phyloP scores from a whole-genome alignment of 2,797 vertebrate species.

The Enteromius argenteus region DNA sequence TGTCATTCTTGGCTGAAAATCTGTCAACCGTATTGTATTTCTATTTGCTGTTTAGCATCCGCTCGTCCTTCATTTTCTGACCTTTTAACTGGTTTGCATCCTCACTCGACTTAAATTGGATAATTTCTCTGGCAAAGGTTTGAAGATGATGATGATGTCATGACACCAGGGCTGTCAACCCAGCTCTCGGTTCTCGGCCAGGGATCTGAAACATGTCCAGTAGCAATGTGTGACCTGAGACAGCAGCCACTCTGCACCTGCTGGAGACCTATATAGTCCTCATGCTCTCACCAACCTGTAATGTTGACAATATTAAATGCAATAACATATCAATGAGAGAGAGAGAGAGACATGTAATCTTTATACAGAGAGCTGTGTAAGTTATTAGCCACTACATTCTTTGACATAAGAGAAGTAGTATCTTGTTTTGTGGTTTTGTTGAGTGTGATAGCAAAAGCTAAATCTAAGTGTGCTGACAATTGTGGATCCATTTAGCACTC shows the following conservation, averaged over 20 bases:
- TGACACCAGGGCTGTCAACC: constrained; percentile 58
- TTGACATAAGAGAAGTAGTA: constrained; percentile 48
- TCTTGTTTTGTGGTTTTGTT: constrained; percentile 43
- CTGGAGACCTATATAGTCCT: constrained; percentile 57
- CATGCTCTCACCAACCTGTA: constrained; percentile 60
- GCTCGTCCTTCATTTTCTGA: constrained; percentile 35
- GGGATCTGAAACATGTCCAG: constrained; percentile 69
- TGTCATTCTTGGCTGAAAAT: constrained; percentile 56
- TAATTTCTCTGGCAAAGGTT: constrained; percentile 45
- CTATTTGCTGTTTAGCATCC: constrained; percentile 34
- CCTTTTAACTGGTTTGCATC: constrained; percentile 42
- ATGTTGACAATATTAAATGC: constrained; percentile 64
- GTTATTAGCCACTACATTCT: constrained; percentile 58
- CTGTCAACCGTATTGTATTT: constrained; percentile 54
- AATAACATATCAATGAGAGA: constrained; percentile 58
- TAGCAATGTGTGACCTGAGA: constrained; percentile 61
- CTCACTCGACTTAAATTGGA: constrained; percentile 36
- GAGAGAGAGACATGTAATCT: constrained; percentile 46
- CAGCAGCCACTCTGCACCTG: constrained; percentile 66
- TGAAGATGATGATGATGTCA: constrained; percentile 62
- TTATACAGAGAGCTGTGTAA: constrained; percentile 22
- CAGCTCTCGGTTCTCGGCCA: constrained; percentile 53
- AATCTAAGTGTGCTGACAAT: constrained; percentile 36
- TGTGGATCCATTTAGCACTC: constrained; percentile 41
- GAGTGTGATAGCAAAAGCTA: constrained; percentile 40